Conservation (phyloP, 2,888 invertebrate genomes). For the Torymus aiolomorphi region DNA sequence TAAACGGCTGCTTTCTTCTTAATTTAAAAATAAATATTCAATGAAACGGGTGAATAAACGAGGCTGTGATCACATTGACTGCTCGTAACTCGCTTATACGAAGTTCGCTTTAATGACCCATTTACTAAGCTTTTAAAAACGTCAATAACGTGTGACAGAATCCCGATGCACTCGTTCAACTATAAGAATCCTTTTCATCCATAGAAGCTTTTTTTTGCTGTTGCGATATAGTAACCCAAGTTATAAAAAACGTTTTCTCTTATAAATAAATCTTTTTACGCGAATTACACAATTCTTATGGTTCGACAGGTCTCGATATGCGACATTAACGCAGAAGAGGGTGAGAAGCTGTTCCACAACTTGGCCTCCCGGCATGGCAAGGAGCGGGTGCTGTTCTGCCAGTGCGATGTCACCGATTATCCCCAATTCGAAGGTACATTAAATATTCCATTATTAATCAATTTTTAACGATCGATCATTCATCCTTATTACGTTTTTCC, state of each 20-base stretch:
- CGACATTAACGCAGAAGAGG: slow-evolving; percentile 84
- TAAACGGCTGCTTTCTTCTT: too few relatives aligned
- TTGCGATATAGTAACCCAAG: too few relatives aligned
- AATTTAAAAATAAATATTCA: too few relatives aligned
- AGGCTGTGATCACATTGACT: too few relatives aligned
- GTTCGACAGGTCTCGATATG: slow-evolving; percentile 82
- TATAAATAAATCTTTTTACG: too few relatives aligned
- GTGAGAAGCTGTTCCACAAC: slow-evolving; percentile 82
- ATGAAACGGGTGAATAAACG: too few relatives aligned
- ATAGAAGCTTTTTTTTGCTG: too few relatives aligned
- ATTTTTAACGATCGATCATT: not conserved
- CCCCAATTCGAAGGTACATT: slow-evolving; percentile 84
- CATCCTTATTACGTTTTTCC: not conserved
- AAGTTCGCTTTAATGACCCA: too few relatives aligned
- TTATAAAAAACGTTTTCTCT: too few relatives aligned
- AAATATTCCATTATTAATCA: slow-evolving; percentile 21
- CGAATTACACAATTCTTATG: too few relatives aligned
- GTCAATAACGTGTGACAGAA: not conserved
- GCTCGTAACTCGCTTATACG: too few relatives aligned
- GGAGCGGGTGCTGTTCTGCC: slow-evolving; percentile 84
- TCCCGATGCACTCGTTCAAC: not conserved
- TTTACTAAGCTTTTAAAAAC: not conserved
- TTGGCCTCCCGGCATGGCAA: slow-evolving; percentile 82
- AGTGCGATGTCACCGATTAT: slow-evolving; percentile 87
- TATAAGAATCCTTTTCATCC: not conserved